Evolutionary conservation across 2,113 vertebrate genomes (phyloP).

Genomic region (Macquaria ambigua): DNA sequence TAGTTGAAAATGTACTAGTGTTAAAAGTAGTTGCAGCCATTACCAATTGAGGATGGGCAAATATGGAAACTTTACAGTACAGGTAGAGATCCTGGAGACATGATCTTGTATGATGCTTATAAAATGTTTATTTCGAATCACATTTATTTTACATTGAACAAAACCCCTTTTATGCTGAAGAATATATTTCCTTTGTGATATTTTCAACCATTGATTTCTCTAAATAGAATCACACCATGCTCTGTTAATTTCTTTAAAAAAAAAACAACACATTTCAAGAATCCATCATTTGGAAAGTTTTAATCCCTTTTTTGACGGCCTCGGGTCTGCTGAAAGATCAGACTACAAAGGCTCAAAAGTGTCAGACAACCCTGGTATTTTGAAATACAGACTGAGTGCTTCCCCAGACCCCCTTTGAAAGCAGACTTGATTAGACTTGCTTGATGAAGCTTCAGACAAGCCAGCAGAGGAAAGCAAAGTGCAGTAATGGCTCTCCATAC

Average conservation of each 20-base stretch:
- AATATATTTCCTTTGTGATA: not conserved
- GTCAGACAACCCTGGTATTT: not conserved
- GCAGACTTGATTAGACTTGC: not conserved
- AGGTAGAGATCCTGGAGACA: no score
- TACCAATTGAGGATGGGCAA: not conserved
- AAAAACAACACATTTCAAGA: no score
- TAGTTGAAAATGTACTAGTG: not conserved
- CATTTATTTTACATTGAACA: not conserved
- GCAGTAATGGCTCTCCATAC: slow-evolving; percentile 12
- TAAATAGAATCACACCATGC: not conserved
- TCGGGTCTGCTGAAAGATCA: not conserved
- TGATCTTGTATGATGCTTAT: not conserved
- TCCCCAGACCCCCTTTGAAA: not conserved
- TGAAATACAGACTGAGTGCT: not conserved
- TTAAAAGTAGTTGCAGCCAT: not conserved
- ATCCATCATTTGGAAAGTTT: not conserved
- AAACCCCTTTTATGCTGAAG: not conserved
- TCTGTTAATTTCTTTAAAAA: not conserved
- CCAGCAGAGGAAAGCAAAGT: slow-evolving; percentile 6
- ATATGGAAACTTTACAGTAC: no score
- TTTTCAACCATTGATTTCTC: not conserved
- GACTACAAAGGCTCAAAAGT: not conserved
- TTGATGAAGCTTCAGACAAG: slow-evolving; percentile 18
- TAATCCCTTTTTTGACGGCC: not conserved
- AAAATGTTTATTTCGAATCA: not conserved